phyloP scores from a whole-genome alignment of 2,888 invertebrate species.

The Troides oblongomaculatus region DNA sequence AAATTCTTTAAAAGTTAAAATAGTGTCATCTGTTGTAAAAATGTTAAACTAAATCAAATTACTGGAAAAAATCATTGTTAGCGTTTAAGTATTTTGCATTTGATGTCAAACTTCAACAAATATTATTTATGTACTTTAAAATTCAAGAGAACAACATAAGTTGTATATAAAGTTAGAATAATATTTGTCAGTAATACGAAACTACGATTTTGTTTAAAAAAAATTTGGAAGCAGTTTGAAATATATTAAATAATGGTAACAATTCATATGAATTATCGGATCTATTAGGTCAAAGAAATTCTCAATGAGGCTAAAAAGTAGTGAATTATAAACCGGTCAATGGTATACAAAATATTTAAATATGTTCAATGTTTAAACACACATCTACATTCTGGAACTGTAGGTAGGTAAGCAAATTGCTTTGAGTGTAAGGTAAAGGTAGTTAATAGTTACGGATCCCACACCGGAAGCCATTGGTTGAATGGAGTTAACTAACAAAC shows the following conservation, averaged over 20 bases:
- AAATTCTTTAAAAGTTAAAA: not conserved
- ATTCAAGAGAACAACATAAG: not conserved
- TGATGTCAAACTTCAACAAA: not conserved
- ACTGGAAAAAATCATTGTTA: not conserved
- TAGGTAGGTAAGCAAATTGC: not conserved
- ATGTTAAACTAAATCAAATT: not conserved
- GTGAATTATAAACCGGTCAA: too few species aligned
- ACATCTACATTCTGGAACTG: not conserved
- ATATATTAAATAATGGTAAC: too few species aligned
- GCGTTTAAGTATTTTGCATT: not conserved
- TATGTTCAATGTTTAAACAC: not conserved
- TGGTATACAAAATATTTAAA: not conserved
- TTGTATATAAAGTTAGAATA: not conserved
- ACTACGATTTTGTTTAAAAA: too few species aligned
- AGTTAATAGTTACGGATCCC: constrained; percentile 1
- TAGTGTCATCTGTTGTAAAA: not conserved
- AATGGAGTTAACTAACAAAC: constrained; percentile 4
- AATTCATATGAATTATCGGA: too few species aligned
- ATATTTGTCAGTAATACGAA: too few species aligned
- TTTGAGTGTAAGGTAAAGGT: not conserved
- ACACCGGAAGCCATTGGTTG: constrained; percentile 1
- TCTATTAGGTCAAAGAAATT: too few species aligned
- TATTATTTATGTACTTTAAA: not conserved
- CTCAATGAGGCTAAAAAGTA: too few species aligned
- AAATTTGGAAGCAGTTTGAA: too few species aligned